phyloP scores from a whole-genome alignment of 2,888 invertebrate species.

The Drosophila paramelanica region DNA sequence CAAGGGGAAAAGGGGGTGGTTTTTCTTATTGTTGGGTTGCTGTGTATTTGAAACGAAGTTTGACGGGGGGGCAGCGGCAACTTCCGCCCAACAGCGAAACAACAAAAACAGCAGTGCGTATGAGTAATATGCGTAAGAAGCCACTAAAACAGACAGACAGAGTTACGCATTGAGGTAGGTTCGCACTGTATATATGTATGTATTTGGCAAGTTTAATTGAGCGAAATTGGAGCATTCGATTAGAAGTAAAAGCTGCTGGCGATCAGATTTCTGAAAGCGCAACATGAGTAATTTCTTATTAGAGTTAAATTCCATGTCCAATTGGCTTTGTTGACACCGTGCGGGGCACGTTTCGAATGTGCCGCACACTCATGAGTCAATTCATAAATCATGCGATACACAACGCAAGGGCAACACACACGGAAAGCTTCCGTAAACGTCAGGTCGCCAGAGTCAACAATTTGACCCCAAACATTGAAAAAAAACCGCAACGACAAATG shows the following conservation, averaged over 20 bases:
- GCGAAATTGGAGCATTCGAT: not conserved
- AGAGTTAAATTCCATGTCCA: not conserved
- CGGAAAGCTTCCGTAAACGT: conserved; percentile 66
- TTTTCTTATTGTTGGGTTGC: conserved; percentile 1
- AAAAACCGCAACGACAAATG: conserved; percentile 26
- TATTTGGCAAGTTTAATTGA: not conserved
- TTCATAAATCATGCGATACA: conserved; percentile 22
- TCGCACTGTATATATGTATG: conserved; percentile 15
- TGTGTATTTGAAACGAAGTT: conserved; percentile 21
- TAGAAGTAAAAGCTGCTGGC: not conserved
- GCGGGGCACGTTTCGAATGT: conserved; percentile 31
- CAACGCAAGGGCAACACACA: conserved; percentile 3
- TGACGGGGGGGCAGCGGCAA: conserved; percentile 19
- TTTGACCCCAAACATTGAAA: conserved; percentile 48
- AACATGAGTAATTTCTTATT: no score
- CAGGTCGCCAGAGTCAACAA: conserved; percentile 38
- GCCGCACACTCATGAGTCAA: conserved; percentile 32
- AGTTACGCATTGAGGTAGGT: conserved; percentile 71
- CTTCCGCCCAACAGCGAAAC: conserved; percentile 22
- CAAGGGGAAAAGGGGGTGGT: conserved; percentile 12
- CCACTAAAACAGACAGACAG: conserved; percentile 30
- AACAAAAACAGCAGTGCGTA: conserved; percentile 39
- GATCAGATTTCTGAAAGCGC: not conserved
- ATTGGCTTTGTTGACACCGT: conserved; percentile 3
- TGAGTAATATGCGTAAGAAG: conserved; percentile 57